Evolutionary conservation across 2,888 invertebrate species (phyloP).

Genomic region (Sinelater perroti): DNA sequence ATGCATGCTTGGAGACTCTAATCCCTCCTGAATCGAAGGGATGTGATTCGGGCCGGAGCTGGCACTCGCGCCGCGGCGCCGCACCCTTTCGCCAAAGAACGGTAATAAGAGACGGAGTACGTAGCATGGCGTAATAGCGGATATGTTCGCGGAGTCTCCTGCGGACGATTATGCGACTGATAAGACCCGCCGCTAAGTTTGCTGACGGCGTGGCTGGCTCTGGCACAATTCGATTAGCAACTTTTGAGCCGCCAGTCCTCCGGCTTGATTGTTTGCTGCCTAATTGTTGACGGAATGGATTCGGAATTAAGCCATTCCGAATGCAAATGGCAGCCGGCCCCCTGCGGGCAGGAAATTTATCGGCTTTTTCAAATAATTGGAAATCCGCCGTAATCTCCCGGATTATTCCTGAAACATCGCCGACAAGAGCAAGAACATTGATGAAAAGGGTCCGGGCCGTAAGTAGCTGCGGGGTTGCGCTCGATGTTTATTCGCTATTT

Average conservation of each 20-base stretch:
- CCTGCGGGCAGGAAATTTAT: background rate
- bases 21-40: slow-evolving; percentile 37
- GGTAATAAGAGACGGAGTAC: slow-evolving; percentile 35
- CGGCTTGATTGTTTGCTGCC: slow-evolving; percentile 15
- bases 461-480: background rate
- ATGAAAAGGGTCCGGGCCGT: slow-evolving; percentile 5
- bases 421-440: slow-evolving; percentile 1
- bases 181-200: slow-evolving; percentile 36
- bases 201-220: slow-evolving; percentile 30
- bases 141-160: slow-evolving; percentile 35
- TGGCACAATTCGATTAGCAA: slow-evolving; percentile 34
- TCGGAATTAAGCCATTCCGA: background rate
- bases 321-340: background rate
- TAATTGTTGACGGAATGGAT: slow-evolving; percentile 22
- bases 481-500: slow-evolving; percentile 13
- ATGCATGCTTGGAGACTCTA: slow-evolving; percentile 36
- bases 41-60: slow-evolving; percentile 35
- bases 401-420: slow-evolving; percentile 2
- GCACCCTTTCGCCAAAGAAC: slow-evolving; percentile 29
- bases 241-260: slow-evolving; percentile 22
- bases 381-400: background rate
- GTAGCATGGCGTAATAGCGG: slow-evolving; percentile 33
- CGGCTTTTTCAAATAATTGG: background rate
- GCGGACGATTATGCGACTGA: slow-evolving; percentile 38
- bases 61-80: slow-evolving; percentile 18